Base-by-base conservation (phyloP, 2,797 vertebrate species). In the Babyrousa celebensis region DNA sequence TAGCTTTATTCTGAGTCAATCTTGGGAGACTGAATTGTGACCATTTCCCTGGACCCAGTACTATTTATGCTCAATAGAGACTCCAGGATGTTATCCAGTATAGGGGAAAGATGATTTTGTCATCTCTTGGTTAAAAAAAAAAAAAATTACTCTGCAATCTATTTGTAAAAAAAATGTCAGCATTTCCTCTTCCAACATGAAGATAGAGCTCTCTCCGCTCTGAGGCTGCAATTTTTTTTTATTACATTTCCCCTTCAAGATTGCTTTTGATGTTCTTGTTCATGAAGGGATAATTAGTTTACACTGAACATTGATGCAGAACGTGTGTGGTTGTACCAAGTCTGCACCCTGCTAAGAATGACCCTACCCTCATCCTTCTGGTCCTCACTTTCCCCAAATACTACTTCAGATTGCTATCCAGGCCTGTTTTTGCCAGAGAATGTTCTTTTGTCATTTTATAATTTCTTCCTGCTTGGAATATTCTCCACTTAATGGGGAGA, bases 91-190 rank as follows among this genome's bases (percentile, higher is more conserved):
- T 58, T 74, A 21, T 83, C 70, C 40, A 86, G 7, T 17, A 20
- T 72, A 32, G 29, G 27, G 27, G 20, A 82, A 89, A 75, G 14
- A 43, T 85, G 62, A 95, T 71, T 94, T n/a, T 94, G 3, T n/a
- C 12, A 56, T 79, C 3, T 84, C n/a, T 27, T 90, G n/a, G 43
- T 91, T 90, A 90, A 65, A 68, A 56, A 89, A 63, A 3, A 84
- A 63, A 82, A 93, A 91, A 12, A 91, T 77, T 48, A 91, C 14
- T 71, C 3, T 80, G 62, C 60, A 52, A 86, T 71, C 36, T 40
- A 62, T 71, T 63, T 79, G 52, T 94, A 86, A 21, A 70, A 80
- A 75, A 40, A 68, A 27, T n/a, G 9, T 67, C 56, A 92, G 9
- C 2, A 74, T 89, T 74, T 92, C 52, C 36, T 83, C 18, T 67